These are phyloP conservation scores for Proctacanthus coquilletti DNA, from an alignment of 1,140 invertebrate genomes.

Conservation along the genomic window DNA sequence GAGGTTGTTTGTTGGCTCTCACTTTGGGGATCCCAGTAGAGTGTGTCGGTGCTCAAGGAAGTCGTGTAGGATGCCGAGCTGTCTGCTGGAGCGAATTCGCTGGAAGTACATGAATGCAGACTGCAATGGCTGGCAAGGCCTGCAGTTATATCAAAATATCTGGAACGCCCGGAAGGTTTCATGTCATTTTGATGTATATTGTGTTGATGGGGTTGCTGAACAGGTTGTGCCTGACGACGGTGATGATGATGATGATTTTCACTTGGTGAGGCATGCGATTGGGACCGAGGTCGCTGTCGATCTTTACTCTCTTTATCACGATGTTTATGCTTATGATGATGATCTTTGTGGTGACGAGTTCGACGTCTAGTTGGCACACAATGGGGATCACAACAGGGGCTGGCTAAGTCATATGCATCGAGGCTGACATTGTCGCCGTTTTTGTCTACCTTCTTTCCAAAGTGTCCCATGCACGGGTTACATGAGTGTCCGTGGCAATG, in stretches of 20 bases:
- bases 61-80: conserved; percentile 65
- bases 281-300: conserved; percentile 24
- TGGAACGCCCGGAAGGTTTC: conserved; percentile 15
- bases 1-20: conserved; percentile 19
- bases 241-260: conserved; percentile 9
- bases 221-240: conserved; percentile 1
- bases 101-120: conserved; percentile 62
- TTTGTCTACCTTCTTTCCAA: conserved; percentile 20
- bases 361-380: conserved; percentile 59
- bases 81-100: conserved; percentile 46
- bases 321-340: conserved; percentile 38
- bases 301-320: conserved; percentile 25
- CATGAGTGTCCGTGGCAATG: conserved; percentile 46
- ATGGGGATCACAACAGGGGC: conserved; percentile 67
- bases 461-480: conserved; percentile 47
- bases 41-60: conserved; percentile 64
- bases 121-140: conserved; percentile 59
- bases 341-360: conserved; percentile 42
- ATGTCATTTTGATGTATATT: conserved; percentile 14
- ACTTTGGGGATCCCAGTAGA: conserved; percentile 58
- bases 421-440: conserved; percentile 55
- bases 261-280: conserved; percentile 27
- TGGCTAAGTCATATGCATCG: conserved; percentile 67
- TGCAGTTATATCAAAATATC: conserved; percentile 40
- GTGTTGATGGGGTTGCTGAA: neutral